These are phyloP conservation scores for Poecilus cupreus DNA, from an alignment of 2,888 invertebrate species.

Conservation along the genomic window DNA sequence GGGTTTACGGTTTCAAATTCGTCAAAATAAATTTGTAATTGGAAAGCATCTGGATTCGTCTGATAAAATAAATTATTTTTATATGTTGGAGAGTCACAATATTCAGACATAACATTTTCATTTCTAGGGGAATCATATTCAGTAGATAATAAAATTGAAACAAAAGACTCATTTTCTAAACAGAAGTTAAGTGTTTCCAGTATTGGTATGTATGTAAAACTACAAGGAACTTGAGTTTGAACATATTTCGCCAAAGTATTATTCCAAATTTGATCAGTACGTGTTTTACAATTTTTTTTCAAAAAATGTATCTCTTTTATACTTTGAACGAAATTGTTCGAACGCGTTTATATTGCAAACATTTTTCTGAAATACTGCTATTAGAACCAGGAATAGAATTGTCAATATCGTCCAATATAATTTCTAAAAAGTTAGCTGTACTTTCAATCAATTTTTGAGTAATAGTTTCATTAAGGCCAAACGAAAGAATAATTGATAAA, in stretches of 20 bases:
- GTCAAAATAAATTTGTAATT: conserved; percentile 60
- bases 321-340: not conserved
- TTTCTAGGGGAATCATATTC: not conserved
- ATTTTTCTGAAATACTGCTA: not conserved
- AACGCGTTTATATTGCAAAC: conserved; percentile 3
- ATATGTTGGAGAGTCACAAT: not conserved
- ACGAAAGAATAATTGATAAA: not conserved
- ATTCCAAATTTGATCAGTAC: conserved; percentile 40
- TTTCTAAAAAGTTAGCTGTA: not conserved
- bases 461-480: not conserved
- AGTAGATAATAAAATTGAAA: not conserved
- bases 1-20: conserved; percentile 58
- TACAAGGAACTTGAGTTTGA: conserved; percentile 9
- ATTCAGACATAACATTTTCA: not conserved
- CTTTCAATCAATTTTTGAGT: not conserved
- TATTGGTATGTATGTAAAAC: conserved; percentile 49
- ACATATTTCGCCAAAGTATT: not conserved
- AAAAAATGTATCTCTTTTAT: conserved; percentile 51
- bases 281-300: conserved; percentile 31
- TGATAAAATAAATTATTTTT: conserved; percentile 30
- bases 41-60: conserved; percentile 41
- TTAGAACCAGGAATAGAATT: too few relatives aligned
- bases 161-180: conserved; percentile 46
- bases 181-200: conserved; percentile 45
- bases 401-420: not conserved